These are phyloP conservation scores for Chorisops tibialis DNA, from an alignment of 2,888 invertebrate species.

Conservation along the genomic window DNA sequence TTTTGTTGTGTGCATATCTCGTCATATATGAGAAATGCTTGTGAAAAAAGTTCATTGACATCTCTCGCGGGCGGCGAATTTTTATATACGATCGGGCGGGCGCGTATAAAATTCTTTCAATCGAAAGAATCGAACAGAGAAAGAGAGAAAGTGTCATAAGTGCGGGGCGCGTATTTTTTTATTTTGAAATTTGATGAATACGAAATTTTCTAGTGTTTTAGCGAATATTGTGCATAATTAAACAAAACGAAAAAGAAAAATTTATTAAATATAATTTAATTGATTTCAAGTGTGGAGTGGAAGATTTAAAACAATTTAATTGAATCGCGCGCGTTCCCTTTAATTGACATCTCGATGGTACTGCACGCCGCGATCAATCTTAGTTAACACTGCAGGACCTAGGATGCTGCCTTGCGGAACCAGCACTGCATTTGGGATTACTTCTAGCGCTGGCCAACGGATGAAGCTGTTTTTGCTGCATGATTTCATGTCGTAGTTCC, in stretches of 20 bases:
- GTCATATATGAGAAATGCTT: constrained; percentile 18
- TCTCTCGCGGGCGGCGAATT: constrained; percentile 27
- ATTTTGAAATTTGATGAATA: not conserved
- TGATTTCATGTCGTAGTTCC: not conserved
- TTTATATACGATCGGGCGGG: constrained; percentile 10
- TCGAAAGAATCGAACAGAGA: too few relatives aligned
- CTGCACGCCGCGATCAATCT: too few relatives aligned
- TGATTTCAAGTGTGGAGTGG: too few relatives aligned
- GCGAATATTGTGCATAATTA: too few relatives aligned
- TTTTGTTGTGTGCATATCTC: constrained; percentile 18
- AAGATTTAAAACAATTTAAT: too few relatives aligned
- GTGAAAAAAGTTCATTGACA: constrained; percentile 51
- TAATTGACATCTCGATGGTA: too few relatives aligned
- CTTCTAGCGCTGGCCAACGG: not conserved
- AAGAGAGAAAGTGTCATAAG: constrained; percentile 14
- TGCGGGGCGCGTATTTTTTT: constrained; percentile 9
- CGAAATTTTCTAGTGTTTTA: too few relatives aligned
- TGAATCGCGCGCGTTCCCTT: too few relatives aligned
- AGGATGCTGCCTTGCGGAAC: constrained; percentile 9
- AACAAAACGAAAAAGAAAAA: too few relatives aligned
- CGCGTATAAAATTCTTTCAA: constrained; percentile 21
- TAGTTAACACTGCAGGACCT: not conserved
- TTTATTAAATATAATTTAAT: too few relatives aligned
- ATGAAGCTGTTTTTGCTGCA: not conserved
- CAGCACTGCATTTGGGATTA: constrained; percentile 11